Percentiles rank a stretch among this genome's conserved stretches.
Conservation (phyloP, 2,113 vertebrate species). For the Vulpes vulpes region DNA sequence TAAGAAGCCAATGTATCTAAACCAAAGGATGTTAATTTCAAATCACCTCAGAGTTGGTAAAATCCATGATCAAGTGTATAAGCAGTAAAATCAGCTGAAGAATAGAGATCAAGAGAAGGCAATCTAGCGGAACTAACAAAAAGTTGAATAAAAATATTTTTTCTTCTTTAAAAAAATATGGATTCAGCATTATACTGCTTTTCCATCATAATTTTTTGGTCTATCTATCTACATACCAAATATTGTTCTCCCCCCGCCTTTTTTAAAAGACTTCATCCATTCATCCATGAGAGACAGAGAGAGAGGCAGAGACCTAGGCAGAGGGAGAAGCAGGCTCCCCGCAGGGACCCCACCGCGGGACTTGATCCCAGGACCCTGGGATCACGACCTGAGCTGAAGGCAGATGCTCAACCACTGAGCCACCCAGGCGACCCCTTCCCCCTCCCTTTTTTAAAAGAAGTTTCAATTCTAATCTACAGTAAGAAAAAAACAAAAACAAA, state of each 20-base stretch:
- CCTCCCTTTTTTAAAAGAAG: not conserved
- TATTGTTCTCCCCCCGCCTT: not conserved
- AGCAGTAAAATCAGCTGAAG: not conserved
- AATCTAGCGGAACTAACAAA: not conserved
- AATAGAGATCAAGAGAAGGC: not conserved
- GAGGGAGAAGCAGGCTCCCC: too few species aligned
- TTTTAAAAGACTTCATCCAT: not conserved
- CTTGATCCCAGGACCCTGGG: too few species aligned
- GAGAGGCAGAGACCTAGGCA: too few species aligned
- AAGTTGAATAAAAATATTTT: not conserved
- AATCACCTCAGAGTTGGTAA: slow-evolving; percentile 11
- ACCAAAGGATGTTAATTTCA: slow-evolving; percentile 39
- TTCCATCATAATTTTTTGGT: not conserved
- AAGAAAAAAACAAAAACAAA: not conserved
- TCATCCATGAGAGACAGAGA: too few species aligned
- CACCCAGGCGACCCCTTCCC: too few species aligned
- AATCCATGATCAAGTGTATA: not conserved
- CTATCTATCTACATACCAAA: not conserved
- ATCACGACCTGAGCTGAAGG: too few species aligned
- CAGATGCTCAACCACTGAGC: too few species aligned
- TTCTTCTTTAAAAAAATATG: slow-evolving; percentile 32
- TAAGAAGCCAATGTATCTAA: not conserved
- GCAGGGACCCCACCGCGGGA: too few species aligned
- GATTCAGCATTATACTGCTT: not conserved
- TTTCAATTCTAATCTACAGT: slow-evolving; percentile 32